These are phyloP conservation scores for Neosilurus hyrtlii DNA, from an alignment of 2,797 vertebrate species.

Conservation along the genomic window DNA sequence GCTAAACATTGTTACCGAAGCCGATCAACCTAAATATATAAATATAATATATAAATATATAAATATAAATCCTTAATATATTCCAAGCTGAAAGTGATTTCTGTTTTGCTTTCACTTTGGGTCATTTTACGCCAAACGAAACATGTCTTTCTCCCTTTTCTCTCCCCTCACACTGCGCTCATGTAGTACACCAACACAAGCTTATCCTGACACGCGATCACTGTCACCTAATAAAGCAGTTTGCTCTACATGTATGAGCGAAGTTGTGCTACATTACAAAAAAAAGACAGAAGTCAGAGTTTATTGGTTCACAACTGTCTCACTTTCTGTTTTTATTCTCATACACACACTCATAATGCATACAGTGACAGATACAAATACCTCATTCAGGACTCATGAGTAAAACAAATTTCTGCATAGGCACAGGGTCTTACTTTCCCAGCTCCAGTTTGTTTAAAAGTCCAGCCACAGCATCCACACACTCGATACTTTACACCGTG, in stretches of 20 bases:
- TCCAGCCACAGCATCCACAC: conserved; percentile 1
- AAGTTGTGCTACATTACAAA: neutral
- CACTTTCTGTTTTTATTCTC: neutral
- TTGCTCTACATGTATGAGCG: conserved; percentile 9
- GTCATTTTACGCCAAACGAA: neutral
- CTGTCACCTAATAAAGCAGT: neutral
- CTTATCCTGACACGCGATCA: neutral
- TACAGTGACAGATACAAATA: neutral
- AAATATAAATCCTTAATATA: neutral
- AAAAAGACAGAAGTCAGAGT: neutral
- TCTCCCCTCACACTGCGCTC: neutral
- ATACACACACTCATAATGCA: neutral
- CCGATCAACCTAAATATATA: neutral
- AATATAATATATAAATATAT: no score
- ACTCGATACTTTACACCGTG: conserved; percentile 5
- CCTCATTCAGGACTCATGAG: neutral
- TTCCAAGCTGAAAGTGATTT: neutral
- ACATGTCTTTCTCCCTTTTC: neutral
- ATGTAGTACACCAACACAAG: neutral
- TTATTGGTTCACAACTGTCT: neutral
- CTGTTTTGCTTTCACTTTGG: neutral
- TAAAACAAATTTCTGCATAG: neutral
- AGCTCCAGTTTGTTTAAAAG: conserved; percentile 15
- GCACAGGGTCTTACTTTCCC: neutral
- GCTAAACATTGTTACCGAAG: neutral